Base-by-base conservation (phyloP, 2,888 invertebrate species). In the Shargacucullia verbasci region DNA sequence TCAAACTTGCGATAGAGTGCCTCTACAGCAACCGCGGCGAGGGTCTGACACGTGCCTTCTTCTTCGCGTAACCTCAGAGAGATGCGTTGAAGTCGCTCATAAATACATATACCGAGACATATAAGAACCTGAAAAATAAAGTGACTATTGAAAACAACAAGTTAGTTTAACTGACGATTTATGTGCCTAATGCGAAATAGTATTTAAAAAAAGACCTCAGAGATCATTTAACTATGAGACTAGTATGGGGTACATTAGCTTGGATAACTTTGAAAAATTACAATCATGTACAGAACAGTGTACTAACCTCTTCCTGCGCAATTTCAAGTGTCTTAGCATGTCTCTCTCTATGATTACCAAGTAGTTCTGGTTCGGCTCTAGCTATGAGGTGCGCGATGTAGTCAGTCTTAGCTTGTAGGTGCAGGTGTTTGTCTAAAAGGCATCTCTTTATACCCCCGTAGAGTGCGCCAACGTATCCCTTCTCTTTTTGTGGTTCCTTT, bases 301-400 rank as follows among this genome's bases (percentile, higher is more conserved):
- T 5, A 76, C 70, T 72, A 59, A 89, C 94, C 94, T 99, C 99
- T 90, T 99, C 98, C 91, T 99, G 99, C 76, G 99, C 99, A 70
- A 98, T 98, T 94, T 99, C 99, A 78, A 99, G 91, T n/a, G 99
- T 99, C 92, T 99, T 99, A 7, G 99, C 99, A 87, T 99, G 99
- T 55, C 99, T 95, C 88, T 99, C 99, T 63, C 98, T 95, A 73
- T 97, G 96, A 83, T 97, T 97, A 29, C 98, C 98, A 70, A 98
- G 95, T 43, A 98, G 94, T 89, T 99, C 99, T 8, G 98, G 98
- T 88, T 99, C 98, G 14, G 98, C 98, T 78, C 98, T 95, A 50
- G 96, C 96, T 81, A 99, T 98, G 49, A 99, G 95, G 73, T 97
- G 96, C 76, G 97, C 96, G 76, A 99, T 97, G 86, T 98, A 98